Base-by-base conservation (phyloP, 2,113 vertebrate species). In the Erythrocercus mccallii region DNA sequence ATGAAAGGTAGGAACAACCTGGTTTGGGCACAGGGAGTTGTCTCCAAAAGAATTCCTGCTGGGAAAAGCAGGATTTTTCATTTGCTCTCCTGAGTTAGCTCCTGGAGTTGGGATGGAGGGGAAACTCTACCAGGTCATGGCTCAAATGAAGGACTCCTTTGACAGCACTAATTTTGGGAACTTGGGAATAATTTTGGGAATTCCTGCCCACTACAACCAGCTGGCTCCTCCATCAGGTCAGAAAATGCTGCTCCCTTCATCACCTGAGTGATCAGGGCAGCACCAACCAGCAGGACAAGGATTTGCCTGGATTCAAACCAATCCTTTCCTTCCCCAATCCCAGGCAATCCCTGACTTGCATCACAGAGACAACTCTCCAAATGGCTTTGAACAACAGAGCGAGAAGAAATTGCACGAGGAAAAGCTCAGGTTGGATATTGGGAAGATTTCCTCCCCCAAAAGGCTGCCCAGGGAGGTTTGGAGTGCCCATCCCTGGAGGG, bases 41-140 rank as follows among this genome's bases (percentile, higher is more conserved):
- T 13, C 35, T 31, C 50, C 42, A 35, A 45, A 80, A 44, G 27
- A 76, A 65, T 60, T 22, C 30, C 35, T 11, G 15, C 15, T 82
- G 44, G 42, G 64, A 8, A 20, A 7, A 37, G 1, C 2, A 2
- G 0, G 17, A 13, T 33, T 35, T 71, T 54, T 33, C 35, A 35
- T 53, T 9, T 61, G 10, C 23, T 70, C 14, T 50, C 48, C 25
- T 50, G 45, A n/a, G n/a, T 23, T 5, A 66, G 23, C 4, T 79
- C 48, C 38, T 69, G 56, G 25, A 23, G 12, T 14, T 31, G 61
- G 25, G 60, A 62, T 1, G 18, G 30, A 62, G 50, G 27, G 54
- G 38, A 79, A 95, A 24, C 23, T 33, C 7, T 38, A 45, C 15
- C 22, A 62, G 70, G 7, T 16, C 12, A 2, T 1, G 11, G 53